Conservation (phyloP, 2,797 vertebrate species). For the Otus scops region DNA sequence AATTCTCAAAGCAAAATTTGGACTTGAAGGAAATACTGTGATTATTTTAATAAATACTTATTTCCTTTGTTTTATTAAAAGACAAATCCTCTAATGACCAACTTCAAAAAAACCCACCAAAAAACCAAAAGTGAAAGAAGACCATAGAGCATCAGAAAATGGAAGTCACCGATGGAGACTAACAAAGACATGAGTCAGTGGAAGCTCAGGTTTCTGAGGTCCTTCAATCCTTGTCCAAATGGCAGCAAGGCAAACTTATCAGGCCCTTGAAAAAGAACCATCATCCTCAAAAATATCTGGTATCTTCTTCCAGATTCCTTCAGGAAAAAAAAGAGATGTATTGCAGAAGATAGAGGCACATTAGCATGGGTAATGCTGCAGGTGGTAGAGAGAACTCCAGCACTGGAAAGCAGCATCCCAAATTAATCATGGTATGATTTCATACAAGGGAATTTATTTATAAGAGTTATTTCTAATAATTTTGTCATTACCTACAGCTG, state of each 20-base stretch:
- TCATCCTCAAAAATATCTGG: neutral
- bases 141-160: neutral
- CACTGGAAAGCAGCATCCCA: neutral
- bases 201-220: neutral
- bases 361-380: neutral
- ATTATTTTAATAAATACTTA: conserved; percentile 21
- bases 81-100: neutral
- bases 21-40: neutral
- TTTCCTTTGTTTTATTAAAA: conserved; percentile 9
- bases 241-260: neutral
- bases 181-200: neutral
- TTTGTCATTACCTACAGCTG: neutral
- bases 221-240: neutral
- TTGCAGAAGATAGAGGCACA: neutral
- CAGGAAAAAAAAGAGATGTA: neutral
- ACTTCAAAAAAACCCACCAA: neutral
- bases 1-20: conserved; percentile 31
- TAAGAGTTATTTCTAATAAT: neutral
- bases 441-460: neutral
- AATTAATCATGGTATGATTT: neutral
- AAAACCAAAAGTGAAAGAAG: neutral
- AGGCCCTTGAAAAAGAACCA: neutral
- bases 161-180: neutral
- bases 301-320: neutral
- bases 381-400: neutral